These are phyloP conservation scores for Numida meleagris DNA, from an alignment of 2,113 vertebrate genomes.

Conservation along the genomic window DNA sequence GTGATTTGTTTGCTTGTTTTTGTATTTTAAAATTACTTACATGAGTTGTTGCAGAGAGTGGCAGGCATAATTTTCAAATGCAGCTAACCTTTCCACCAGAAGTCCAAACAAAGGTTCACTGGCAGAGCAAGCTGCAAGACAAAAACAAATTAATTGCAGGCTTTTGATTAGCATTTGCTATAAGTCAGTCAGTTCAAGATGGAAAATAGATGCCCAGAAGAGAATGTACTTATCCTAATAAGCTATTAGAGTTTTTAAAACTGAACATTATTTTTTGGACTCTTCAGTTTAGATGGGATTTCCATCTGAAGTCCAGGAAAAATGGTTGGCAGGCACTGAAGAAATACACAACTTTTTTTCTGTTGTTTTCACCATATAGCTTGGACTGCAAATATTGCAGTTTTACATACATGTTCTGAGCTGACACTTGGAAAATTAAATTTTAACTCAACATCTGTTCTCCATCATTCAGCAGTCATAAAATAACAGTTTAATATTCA, in stretches of 20 bases:
- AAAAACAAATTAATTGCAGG: not conserved
- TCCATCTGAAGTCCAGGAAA: not conserved
- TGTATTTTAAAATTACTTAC: not conserved
- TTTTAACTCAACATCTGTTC: slow-evolving; percentile 43
- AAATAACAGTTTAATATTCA: not conserved
- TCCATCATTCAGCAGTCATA: not conserved
- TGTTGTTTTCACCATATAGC: not conserved
- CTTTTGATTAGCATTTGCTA: not conserved
- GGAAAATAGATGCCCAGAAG: not conserved
- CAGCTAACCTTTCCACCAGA: not conserved
- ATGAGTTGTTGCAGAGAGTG: fast-evolving
- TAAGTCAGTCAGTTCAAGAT: not conserved
- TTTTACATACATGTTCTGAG: not conserved
- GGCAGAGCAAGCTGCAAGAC: not conserved
- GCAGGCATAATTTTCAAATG: not conserved
- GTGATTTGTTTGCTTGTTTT: not conserved
- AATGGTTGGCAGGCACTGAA: not conserved
- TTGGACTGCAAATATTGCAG: not conserved
- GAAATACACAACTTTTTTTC: not conserved
- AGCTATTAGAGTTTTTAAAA: slow-evolving; percentile 10
- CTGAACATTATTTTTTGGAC: not conserved
- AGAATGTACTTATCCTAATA: not conserved
- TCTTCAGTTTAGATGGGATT: not conserved
- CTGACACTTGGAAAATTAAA: slow-evolving; percentile 20
- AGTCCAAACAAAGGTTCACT: not conserved